Base-by-base conservation (phyloP, 2,797 vertebrate species). In the Dendrocincla fuliginosa region DNA sequence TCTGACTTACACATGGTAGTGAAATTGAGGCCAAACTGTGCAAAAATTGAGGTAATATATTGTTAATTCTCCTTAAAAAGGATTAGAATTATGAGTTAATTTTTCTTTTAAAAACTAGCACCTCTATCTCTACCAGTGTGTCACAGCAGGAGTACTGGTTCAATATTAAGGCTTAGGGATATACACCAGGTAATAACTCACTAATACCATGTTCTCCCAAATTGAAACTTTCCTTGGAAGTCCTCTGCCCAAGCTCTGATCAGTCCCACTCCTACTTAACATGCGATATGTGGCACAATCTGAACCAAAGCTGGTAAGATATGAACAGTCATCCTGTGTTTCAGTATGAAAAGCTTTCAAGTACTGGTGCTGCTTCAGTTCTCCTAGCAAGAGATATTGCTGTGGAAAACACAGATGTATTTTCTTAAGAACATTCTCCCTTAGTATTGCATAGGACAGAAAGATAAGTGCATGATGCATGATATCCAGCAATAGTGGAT, bases 381-480 rank as follows among this genome's bases (percentile, higher is more conserved):
- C 87, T 85, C 55, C 22, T 65, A 69, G 49, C 41, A 77, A 84
- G 57, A 82, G 25, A 9, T 59, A 42, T 13, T 91, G 33, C 42
- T 84, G 56, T 89, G 46, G n/a, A 61, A 94, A 63, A 90, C 33
- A 55, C 4, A 42, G 50, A 28, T 39, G 22, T 49, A 68, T 93
- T 91, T 90, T 93, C 35, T 53, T 46, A 70, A 60, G 64, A 85
- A 47, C 13, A 18, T 59, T 89, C 16, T 89, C 32, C 22, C 33
- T 67, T 74, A 57, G 35, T 3, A 4, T 61, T 90, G 69, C n/a
- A 27, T 67, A 60, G 47, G 92, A 75, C 60, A 77, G 82, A 76
- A 71, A 79, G 69, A 64, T 79, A 92, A 89, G 59, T 15, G 19
- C 18, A 17, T 68, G 79, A 69, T 92, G 89, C 57, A 55, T 80